Base-by-base conservation (phyloP, 2,797 vertebrate genomes). In the Uromys caudimaculatus region DNA sequence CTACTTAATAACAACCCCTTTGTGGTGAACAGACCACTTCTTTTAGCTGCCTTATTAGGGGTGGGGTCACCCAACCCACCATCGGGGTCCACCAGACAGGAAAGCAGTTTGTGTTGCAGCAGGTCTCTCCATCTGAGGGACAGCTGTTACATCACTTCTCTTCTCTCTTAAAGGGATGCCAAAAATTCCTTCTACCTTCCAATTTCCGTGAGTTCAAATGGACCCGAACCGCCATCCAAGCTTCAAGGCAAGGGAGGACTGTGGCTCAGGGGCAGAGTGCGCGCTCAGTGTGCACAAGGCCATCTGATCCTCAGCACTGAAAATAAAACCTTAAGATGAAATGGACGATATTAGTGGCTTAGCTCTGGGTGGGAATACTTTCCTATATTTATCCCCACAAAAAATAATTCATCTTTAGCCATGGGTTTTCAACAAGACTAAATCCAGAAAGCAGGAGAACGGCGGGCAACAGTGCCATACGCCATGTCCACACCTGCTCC, bases 311-410 rank as follows among this genome's bases (percentile, higher is more conserved):
- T 21, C 50, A 56, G 83, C n/a, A 32, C 54, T 4, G 44, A 64
- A 41, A 52, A 6, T 5, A 85, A 1, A 16, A 16, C 38, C 60
- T 52, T 21, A 38, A 54, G 47, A 54, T 29, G 24, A 35, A 54
- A 35, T 14, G 54, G 29, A 75, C 27, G 10, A 71, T 60, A 19
- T 23, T 13, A 47, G 67, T 41, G 73, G 13, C n/a, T 85, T 90
- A 90, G 11, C 87, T 95, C 83, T 41, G 50, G 56, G 32, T 41
- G 58, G 52, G 90, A 81, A 87, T 27, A 71, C 6, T 54, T 82
- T 71, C 19, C 69, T 78, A 38, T 79, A 62, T 86, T 56, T 75
- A n/a, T 89, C 11, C 38, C 9, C 44, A 27, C 10, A 71, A 54
- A 44, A 91, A 50, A 38, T 32, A 89, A 35, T 64, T 67, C 82